These are phyloP conservation scores for Lacerta bilineata DNA, from an alignment of 2,797 vertebrate genomes.

Conservation along the genomic window DNA sequence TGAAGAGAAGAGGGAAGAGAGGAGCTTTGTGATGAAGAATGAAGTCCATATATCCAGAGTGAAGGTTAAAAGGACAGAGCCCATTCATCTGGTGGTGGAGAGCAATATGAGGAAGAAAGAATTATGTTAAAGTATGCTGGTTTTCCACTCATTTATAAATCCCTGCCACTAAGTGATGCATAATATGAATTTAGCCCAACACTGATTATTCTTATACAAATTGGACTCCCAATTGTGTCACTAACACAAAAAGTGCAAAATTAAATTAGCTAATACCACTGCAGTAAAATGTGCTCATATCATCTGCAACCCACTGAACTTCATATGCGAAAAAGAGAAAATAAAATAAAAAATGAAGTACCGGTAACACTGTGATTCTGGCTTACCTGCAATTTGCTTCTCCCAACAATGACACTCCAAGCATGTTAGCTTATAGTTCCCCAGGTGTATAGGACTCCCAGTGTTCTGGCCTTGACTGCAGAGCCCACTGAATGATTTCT, in stretches of 20 bases:
- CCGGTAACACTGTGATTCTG: neutral
- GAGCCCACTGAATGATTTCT: neutral
- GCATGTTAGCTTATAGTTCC: constrained; percentile 38
- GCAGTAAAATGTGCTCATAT: neutral
- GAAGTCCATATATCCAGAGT: no score
- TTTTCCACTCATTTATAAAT: neutral
- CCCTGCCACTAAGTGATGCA: neutral
- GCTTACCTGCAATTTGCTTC: constrained; percentile 70
- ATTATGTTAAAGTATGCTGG: no score
- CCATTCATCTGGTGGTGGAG: no score
- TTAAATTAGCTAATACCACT: neutral
- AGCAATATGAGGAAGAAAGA: no score
- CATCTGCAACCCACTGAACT: no score
- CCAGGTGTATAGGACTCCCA: constrained; percentile 34
- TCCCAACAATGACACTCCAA: neutral
- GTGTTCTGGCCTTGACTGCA: neutral
- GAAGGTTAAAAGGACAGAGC: no score
- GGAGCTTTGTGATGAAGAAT: no score
- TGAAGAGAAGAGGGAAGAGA: neutral
- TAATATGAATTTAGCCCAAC: neutral
- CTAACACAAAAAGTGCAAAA: neutral
- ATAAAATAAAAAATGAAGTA: constrained; percentile 3
- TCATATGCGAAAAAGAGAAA: constrained; percentile 1
- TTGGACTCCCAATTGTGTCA: neutral
- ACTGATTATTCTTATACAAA: neutral